Evolutionary conservation across 2,113 vertebrate genomes (phyloP).

Genomic region (Ceyx melanurus): DNA sequence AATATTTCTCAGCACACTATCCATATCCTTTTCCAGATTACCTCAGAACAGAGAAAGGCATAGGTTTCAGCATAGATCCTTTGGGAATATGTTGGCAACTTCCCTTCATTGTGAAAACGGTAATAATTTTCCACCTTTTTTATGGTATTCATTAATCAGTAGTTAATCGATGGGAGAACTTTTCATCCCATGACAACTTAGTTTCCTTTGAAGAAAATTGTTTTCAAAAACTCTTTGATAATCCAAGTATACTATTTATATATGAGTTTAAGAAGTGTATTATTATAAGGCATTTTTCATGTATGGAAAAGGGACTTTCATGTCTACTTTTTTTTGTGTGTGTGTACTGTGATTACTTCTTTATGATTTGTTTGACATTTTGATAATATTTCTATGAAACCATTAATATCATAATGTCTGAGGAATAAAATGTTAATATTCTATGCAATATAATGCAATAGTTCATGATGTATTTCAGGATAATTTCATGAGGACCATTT

Average conservation of each 20-base stretch:
- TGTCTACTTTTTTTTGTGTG: not conserved
- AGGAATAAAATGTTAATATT: conserved; percentile 32
- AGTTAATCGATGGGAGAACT: not conserved
- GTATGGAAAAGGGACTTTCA: not conserved
- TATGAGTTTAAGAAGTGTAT: not conserved
- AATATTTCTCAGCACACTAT: not conserved
- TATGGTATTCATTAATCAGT: not conserved
- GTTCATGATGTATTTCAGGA: not conserved
- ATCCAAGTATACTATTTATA: not conserved
- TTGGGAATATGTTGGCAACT: not conserved
- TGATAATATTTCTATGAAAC: conserved; percentile 1
- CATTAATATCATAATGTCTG: not conserved
- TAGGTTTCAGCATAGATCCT: not conserved
- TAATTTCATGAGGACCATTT: not conserved
- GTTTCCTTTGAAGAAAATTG: not conserved
- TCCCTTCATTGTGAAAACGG: not conserved
- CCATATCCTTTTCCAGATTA: not conserved
- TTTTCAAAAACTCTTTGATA: conserved; percentile 44
- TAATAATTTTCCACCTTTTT: not conserved
- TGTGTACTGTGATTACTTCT: not conserved
- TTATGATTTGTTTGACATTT: conserved; percentile 52
- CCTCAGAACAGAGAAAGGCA: not conserved
- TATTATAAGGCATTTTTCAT: not conserved
- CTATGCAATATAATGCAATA: not conserved
- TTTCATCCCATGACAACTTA: not conserved